phyloP scores from a whole-genome alignment of 2,888 invertebrate species.

The Andrena trimmerana region DNA sequence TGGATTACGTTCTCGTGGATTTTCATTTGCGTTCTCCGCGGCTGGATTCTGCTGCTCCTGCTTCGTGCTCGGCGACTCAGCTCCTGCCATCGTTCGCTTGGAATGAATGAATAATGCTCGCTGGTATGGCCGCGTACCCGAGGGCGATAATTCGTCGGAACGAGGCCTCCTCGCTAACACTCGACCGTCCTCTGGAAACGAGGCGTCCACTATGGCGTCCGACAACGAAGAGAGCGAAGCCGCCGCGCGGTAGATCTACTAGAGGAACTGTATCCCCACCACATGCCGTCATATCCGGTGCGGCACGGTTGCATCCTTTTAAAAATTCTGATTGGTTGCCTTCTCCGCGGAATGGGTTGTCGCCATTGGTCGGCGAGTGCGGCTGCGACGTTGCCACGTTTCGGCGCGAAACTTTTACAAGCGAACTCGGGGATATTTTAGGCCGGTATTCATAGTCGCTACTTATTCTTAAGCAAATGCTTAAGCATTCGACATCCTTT shows the following conservation, averaged over 20 bases:
- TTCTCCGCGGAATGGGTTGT: background rate
- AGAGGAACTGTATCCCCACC: slow-evolving; percentile 44
- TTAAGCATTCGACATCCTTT: no score
- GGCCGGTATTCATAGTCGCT: no score
- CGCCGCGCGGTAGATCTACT: slow-evolving; percentile 16
- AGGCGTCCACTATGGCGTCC: slow-evolving; percentile 68
- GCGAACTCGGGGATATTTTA: no score
- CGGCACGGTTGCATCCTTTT: slow-evolving; percentile 23
- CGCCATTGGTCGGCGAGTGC: slow-evolving; percentile 18
- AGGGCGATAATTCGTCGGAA: slow-evolving; percentile 33
- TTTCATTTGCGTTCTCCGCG: slow-evolving; percentile 76
- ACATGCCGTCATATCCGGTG: slow-evolving; percentile 6
- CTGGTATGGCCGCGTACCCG: background rate
- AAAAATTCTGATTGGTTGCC: slow-evolving; percentile 32
- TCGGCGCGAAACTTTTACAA: no score
- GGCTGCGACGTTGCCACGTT: slow-evolving; percentile 28
- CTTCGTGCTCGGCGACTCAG: slow-evolving; percentile 77
- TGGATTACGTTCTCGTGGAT: slow-evolving; percentile 74
- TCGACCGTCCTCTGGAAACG: slow-evolving; percentile 11
- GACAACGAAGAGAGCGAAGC: slow-evolving; percentile 70
- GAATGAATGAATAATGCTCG: background rate
- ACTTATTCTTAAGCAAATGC: no score
- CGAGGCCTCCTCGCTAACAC: background rate
- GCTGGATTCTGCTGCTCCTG: slow-evolving; percentile 73
- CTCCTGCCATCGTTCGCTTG: slow-evolving; percentile 70